A percentile compares a stretch with the other conserved stretches of the same genome.
phyloP scores from a whole-genome alignment of 37 sponge, comb jelly and placozoan species.

The Ianthella basta region DNA sequence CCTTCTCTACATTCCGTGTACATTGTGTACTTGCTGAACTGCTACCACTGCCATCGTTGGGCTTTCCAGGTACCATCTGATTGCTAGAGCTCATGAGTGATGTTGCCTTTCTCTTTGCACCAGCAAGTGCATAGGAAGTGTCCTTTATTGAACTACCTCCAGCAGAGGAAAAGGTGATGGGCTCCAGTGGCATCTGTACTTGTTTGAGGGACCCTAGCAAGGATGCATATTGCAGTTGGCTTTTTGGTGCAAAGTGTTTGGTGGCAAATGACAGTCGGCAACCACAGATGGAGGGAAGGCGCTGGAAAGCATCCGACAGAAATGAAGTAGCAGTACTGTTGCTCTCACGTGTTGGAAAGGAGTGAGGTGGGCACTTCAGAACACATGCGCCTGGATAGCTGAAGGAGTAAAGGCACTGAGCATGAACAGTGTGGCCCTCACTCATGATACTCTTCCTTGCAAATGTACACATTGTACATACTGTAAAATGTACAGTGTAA shows the following conservation, averaged over 20 bases:
- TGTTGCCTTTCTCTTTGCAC: too few relatives aligned
- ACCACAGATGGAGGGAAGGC: conserved; percentile 69
- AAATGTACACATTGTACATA: too few relatives aligned
- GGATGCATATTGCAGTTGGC: conserved; percentile 27
- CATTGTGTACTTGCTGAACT: too few relatives aligned
- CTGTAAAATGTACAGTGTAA: background rate
- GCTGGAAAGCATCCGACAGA: conserved; percentile 45
- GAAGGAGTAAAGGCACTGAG: background rate
- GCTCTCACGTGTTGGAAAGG: conserved; percentile 41
- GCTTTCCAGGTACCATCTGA: too few relatives aligned
- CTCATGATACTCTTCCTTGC: too few relatives aligned
- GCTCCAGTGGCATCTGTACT: background rate
- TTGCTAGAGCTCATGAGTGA: too few relatives aligned
- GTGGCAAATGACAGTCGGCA: conserved; percentile 31
- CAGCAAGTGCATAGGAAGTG: too few relatives aligned
- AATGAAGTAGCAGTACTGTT: conserved; percentile 37
- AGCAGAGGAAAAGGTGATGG: too few relatives aligned
- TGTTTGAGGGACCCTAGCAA: background rate
- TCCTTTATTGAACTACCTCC: too few relatives aligned
- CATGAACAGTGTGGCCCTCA: too few relatives aligned
- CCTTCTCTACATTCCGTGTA: too few relatives aligned
- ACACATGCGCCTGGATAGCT: conserved; percentile 88
- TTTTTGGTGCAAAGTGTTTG: conserved; percentile 16
- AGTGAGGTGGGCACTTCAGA: conserved; percentile 40
- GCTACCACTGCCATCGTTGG: too few relatives aligned